These are phyloP conservation scores for Falco novaeseelandiae DNA, from an alignment of 2,797 vertebrate genomes.

Conservation along the genomic window DNA sequence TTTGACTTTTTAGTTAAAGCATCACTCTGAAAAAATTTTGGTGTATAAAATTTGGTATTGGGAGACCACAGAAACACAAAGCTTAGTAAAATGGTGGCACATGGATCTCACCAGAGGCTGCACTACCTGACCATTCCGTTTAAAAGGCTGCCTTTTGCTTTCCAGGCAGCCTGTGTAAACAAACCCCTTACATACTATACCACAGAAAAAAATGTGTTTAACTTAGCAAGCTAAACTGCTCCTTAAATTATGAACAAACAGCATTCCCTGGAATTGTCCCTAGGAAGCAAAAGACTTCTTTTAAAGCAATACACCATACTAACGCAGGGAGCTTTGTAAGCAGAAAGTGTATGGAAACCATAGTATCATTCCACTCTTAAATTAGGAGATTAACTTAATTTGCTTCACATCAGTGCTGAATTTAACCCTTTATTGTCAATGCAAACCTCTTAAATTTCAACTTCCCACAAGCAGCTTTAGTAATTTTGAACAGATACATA, in stretches of 20 bases:
- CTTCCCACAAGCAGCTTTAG: background rate
- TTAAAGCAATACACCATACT: background rate
- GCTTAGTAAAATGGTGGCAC: background rate
- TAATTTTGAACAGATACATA: background rate
- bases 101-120: rapidly evolving
- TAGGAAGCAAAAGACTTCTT: background rate
- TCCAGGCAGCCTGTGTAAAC: background rate
- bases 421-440: background rate
- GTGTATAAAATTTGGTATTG: background rate
- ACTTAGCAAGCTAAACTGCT: background rate
- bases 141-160: background rate
- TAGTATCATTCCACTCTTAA: background rate
- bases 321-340: background rate
- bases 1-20: background rate
- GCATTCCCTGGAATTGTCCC: background rate
- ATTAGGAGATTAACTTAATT: background rate
- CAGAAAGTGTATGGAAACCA: background rate
- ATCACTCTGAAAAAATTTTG: background rate
- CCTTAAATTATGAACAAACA: background rate
- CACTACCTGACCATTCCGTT: background rate
- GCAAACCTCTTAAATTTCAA: background rate
- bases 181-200: background rate
- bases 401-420: background rate
- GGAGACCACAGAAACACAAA: background rate
- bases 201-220: background rate